Base-by-base conservation (phyloP, 1,140 invertebrate genomes). In the Triops longicaudatus region DNA sequence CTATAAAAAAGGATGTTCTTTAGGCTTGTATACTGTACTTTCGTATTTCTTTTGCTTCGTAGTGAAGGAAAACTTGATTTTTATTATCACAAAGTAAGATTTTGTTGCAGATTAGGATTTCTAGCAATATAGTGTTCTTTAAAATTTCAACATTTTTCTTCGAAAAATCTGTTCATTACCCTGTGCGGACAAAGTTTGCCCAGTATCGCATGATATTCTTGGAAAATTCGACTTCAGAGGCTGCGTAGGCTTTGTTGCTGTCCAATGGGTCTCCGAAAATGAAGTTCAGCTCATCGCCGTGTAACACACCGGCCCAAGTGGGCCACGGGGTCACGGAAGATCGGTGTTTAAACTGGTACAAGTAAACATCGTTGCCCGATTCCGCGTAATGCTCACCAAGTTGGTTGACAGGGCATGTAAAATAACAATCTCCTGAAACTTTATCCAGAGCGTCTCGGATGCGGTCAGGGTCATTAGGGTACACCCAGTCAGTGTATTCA, bases 351-450 rank as follows among this genome's bases (percentile, higher is more conserved):
- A 94, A 98, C 82, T 95, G 94, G 84, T 98, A 99, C 88, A 95
- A 96, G 85, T 95, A 98, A 26, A 97, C 94, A 81, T 92, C 92
- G 83, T 94, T 93, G 2, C 93, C 92, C 22, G 90, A 91, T 79
- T 93, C 90, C 2, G 96, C 92, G 82, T 98, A 97, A 26, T 90
- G 87, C 80, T 92, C 89, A 1, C 95, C 94, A 79, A 90, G 86
- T 81, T 98, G 93, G 83, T 97, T 96, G 42, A 97, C 93, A 81
- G 93, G 91, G 86, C 97, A 99, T 0, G 95, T 95, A 84, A 98
- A 98, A 81, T 97, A 93, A 82, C 93, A 96, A 84, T 99, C 97
- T 2, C 96, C 96, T 17, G 98, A 93, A 85, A 98, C 94, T 83
- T 95, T 95, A 82, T 97, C 95, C 28, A 97, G 85, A 11, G 91